Conservation (phyloP, 2,888 invertebrate genomes). For the Drosophila mercatorum region DNA sequence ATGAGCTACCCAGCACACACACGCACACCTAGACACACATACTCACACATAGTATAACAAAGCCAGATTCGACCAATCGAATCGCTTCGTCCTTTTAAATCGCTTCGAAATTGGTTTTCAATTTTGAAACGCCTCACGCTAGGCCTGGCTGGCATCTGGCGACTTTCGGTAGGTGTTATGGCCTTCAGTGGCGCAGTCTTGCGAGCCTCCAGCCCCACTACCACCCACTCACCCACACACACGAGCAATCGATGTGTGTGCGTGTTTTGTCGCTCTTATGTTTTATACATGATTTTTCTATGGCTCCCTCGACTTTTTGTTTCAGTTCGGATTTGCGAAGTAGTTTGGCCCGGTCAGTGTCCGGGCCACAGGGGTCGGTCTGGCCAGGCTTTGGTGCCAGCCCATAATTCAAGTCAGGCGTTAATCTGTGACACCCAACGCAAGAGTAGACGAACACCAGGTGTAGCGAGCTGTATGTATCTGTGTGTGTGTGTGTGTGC, state of each 20-base stretch:
- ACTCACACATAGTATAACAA: neutral
- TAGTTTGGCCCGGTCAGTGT: conserved; percentile 37
- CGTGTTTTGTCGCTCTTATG: conserved; percentile 65
- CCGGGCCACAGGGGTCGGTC: conserved; percentile 16
- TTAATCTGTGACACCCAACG: conserved; percentile 74
- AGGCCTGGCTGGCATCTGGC: conserved; percentile 33
- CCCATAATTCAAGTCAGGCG: conserved; percentile 71
- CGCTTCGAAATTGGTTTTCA: conserved; percentile 78
- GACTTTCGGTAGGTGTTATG: conserved; percentile 25
- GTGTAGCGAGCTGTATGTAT: neutral
- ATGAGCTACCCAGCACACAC: conserved; percentile 29
- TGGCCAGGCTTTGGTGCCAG: conserved; percentile 29
- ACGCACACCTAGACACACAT: neutral
- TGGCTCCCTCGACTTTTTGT: conserved; percentile 49
- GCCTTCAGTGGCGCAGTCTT: conserved; percentile 2
- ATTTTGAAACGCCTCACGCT: conserved; percentile 72
- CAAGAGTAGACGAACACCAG: conserved; percentile 27
- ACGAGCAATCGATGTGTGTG: conserved; percentile 36
- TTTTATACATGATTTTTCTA: conserved; percentile 74
- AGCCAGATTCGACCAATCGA: conserved; percentile 27
- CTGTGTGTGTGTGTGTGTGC: conserved; percentile 19
- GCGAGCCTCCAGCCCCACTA: conserved; percentile 4
- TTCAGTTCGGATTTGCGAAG: conserved; percentile 53
- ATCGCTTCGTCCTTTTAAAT: conserved; percentile 61
- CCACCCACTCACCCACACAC: neutral